These are phyloP conservation scores for Tonatia bakeri DNA, from an alignment of 2,113 vertebrate genomes.

Conservation along the genomic window DNA sequence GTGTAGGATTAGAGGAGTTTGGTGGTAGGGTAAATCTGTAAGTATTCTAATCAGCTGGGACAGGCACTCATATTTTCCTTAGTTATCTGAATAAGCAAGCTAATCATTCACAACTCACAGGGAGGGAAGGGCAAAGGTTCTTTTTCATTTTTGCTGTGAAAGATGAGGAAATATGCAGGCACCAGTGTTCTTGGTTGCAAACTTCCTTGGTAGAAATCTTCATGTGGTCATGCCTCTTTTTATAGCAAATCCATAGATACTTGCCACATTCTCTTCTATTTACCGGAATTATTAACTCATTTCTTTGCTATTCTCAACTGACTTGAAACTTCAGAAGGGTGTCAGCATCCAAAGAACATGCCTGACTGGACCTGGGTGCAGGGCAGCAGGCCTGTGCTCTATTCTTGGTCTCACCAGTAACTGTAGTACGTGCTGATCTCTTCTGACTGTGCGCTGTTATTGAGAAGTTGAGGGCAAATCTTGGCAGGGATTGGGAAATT, in stretches of 20 bases:
- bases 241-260: not conserved
- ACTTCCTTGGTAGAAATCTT: slow-evolving; percentile 26
- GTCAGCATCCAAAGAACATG: slow-evolving; percentile 21
- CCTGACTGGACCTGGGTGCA: not conserved
- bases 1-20: not conserved
- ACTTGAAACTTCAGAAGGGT: slow-evolving; percentile 62
- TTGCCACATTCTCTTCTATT: not conserved
- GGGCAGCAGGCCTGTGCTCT: slow-evolving; percentile 53
- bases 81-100: not conserved
- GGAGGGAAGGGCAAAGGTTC: slow-evolving; percentile 31
- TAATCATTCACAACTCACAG: slow-evolving; percentile 47
- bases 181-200: slow-evolving; percentile 17
- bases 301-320: slow-evolving; percentile 45
- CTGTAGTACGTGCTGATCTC: not conserved
- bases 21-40: not conserved
- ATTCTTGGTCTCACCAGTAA: slow-evolving; percentile 30
- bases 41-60: not conserved
- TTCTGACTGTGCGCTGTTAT: not conserved
- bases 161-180: slow-evolving; percentile 27
- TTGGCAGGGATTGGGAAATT: not conserved
- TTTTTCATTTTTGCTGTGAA: slow-evolving; percentile 38
- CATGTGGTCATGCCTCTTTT: not conserved
- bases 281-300: slow-evolving; percentile 45
- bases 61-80: not conserved
- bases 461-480: slow-evolving; percentile 4